Percentiles rank a stretch among this genome's conserved stretches.
These are phyloP conservation scores for Cepaea nemoralis DNA, from an alignment of 1,140 invertebrate species.

Conservation along the genomic window DNA sequence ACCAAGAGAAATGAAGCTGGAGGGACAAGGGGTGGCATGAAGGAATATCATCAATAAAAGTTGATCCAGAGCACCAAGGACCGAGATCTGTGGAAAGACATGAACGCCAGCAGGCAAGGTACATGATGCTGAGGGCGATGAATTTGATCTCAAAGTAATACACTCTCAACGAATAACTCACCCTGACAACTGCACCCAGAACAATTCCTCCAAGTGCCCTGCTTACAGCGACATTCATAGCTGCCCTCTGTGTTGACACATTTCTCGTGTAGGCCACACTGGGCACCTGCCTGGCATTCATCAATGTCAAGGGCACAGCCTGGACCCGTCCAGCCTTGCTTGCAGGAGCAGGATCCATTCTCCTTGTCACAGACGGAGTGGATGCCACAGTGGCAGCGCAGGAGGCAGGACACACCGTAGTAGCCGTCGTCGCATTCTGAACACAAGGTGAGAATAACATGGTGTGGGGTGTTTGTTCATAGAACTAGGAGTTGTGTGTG, in stretches of 20 bases:
- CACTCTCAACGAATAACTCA: neutral
- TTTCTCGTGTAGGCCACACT: neutral
- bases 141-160: too few species aligned
- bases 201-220: neutral
- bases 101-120: too few species aligned
- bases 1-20: too few species aligned
- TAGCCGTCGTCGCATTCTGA: constrained; percentile 3
- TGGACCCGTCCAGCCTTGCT: constrained; percentile 32
- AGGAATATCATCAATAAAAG: too few species aligned
- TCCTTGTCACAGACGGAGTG: constrained; percentile 23
- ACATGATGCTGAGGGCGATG: too few species aligned
- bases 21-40: too few species aligned
- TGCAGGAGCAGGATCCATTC: constrained; percentile 38
- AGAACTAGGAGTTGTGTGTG: too few species aligned
- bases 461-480: too few species aligned
- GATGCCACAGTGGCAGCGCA: neutral
- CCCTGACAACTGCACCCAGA: neutral
- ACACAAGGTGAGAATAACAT: too few species aligned
- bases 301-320: constrained; percentile 32
- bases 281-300: constrained; percentile 11
- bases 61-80: too few species aligned
- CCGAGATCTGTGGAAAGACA: too few species aligned
- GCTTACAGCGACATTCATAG: constrained; percentile 23
- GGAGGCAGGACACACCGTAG: neutral
- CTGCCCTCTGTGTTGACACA: constrained; percentile 31